Base-by-base conservation (phyloP, 1,140 invertebrate species). In the Philotrypesis tridentata region DNA sequence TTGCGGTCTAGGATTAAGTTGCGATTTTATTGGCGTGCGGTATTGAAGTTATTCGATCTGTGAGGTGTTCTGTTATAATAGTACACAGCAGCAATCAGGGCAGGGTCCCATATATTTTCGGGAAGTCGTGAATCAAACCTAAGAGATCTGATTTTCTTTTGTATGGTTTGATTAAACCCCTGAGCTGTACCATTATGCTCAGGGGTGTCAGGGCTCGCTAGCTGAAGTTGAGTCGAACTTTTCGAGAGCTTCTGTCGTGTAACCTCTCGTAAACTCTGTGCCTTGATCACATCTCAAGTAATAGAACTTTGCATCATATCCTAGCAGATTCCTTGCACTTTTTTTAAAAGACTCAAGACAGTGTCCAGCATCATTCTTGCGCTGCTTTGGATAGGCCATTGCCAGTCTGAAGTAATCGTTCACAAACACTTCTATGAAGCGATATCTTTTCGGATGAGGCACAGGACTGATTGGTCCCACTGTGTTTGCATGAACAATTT, bases 171-270 rank as follows among this genome's bases (percentile, higher is more conserved):
- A 70, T 90, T 89, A 27, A 85, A 80, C 55, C 89, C 43, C 70
- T 91, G 87, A 12, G 86, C 77, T 9, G 83, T 70, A 6, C 88
- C 89, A 82, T 91, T 91, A 71, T 87, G 84, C 31, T 87, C 55
- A 68, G 40, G 89, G 3, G 86, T 82, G 60, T 89, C 85, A 6
- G 82, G 76, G 70, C 55, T 9, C 5, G 67, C 14, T 1, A 70
- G 70, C 48, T 70, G 4, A 29, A 21, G 7, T 33, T 43, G n/a
- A n/a, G n/a, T n/a, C n/a, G n/a, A n/a, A n/a, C n/a, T n/a, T n/a
- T n/a, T n/a, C n/a, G n/a, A n/a, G n/a, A n/a, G n/a, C n/a, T n/a
- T n/a, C n/a, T n/a, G n/a, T n/a, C n/a, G n/a, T n/a, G n/a, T n/a
- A n/a, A n/a, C n/a, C n/a, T n/a, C n/a, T n/a, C n/a, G n/a, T n/a